Conservation (phyloP, 2,113 vertebrate species). For the Microtus montanus region DNA sequence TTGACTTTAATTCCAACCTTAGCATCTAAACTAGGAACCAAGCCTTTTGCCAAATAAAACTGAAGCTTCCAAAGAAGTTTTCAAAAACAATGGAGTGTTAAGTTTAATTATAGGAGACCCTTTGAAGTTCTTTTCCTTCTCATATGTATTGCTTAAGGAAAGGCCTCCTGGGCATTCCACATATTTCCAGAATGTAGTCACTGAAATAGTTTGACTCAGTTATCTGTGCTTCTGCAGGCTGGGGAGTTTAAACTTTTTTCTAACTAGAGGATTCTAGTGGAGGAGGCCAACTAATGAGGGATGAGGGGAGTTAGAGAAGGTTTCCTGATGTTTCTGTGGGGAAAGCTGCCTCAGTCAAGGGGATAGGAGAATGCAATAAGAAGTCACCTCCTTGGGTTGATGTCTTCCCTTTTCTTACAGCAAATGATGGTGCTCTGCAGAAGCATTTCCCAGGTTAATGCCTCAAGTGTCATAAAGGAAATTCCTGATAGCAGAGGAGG, state of each 20-base stretch:
- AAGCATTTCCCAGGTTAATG: background rate
- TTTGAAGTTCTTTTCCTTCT: constrained; percentile 55
- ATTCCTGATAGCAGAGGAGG: background rate
- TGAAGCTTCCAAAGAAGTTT: constrained; percentile 27
- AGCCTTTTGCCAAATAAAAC: constrained; percentile 45
- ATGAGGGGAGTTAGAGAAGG: background rate
- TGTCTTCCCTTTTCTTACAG: background rate
- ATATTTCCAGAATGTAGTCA: constrained; percentile 37
- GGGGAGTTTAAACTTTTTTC: background rate
- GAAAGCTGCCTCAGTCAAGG: background rate
- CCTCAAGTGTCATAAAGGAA: background rate
- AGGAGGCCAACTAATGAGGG: background rate
- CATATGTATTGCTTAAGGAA: constrained; percentile 26
- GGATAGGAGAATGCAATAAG: background rate
- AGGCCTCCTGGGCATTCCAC: constrained; percentile 22
- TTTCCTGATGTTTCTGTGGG: background rate
- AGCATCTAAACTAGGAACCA: constrained; percentile 45
- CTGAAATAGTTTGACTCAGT: constrained; percentile 8
- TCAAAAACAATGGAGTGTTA: constrained; percentile 38
- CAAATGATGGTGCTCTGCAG: background rate
- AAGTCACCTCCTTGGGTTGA: background rate
- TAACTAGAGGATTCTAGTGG: background rate
- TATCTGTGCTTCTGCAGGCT: constrained; percentile 2
- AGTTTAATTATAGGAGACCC: constrained; percentile 23
- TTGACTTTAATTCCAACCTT: constrained; percentile 28